Base-by-base conservation (phyloP, 2,797 vertebrate genomes). In the Dromococcyx pavoninus region DNA sequence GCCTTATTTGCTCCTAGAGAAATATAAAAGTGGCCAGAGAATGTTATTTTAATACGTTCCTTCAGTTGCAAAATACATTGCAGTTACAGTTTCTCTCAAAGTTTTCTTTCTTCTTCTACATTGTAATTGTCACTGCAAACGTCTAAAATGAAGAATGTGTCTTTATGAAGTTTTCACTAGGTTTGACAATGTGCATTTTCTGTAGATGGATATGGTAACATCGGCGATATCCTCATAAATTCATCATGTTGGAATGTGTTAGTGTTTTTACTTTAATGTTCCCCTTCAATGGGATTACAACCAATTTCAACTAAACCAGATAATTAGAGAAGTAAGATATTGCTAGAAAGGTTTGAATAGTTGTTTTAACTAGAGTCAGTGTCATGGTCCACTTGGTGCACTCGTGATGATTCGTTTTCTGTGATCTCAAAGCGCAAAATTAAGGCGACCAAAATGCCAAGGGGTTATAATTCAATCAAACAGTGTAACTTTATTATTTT, bases 1-100 rank as follows among this genome's bases (percentile, higher is more conserved):
- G 65, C 54, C 39, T 89, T 93, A 77, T 92, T 97, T 89, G 83
- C 56, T 86, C 37, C 23, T 75, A 88, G 73, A 89, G 76, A 91
- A 84, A 94, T 69, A 71, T 69, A 81, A 89, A 74, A 83, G 69
- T 74, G 91, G 32, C 51, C 81, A 57, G 78, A 89, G 56, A 71
- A 64, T 14, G 33, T 67, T 66, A 19, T 86, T 96, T 88, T 90
- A 66, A 86, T 86, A 39, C 75, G 65, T 89, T 88, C 17, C 74
- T 76, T 79, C 30, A 9, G 30, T 67, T 94, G 54, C n/a, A 83
- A 92, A 80, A 72, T 54, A 11, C 2, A 62, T 48, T 48, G 51
- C 37, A 21, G 51, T 95, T 88, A 41, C 22, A 35, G 56, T 77
- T 92, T 90, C 24, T 48, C 33, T 65, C 39, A 39, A 35, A 46